Evolutionary conservation across 2,888 invertebrate genomes (phyloP), one percentile per base, ranked within the genome.

Genomic region (Tachina grossa): DNA sequence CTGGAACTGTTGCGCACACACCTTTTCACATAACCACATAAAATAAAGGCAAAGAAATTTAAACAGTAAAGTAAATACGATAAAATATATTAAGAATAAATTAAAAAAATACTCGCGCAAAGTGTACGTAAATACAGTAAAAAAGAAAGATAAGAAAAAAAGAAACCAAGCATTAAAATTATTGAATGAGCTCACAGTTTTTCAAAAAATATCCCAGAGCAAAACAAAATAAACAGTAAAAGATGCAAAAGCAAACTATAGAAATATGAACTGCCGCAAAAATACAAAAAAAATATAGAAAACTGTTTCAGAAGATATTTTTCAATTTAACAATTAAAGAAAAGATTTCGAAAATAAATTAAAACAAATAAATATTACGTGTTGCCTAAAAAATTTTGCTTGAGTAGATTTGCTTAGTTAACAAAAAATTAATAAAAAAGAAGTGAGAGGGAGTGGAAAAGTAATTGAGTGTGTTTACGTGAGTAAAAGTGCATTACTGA

Each of bases 1-100:
- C 75, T 76, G 55, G 83, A 87, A 87, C 87, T 87, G 87, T 87
- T 87, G 87, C 85, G 85, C 85, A 85, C 87, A 87, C 87, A 87
- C 87, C 87, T 84, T 84, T 76, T 79, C 79, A 69, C 65, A 71
- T 66, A 69, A 57, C 14, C 55, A 68, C 63, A 66, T 66, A 65
- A 16, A 57, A 63, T 19, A 47, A 51, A 83, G 9, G 69, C 57
- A 72, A 77, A 78, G 47, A 22, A 41, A 41, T 19, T 41, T 57
- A 61, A 22, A 69, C 13, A 9, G 13, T 53, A 71, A 72, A 79
- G 51, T 59, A 68, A 68, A 78, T 74, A 74, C 22, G 74, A 83
- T 61, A 84, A 79, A 71, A 77, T 57, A 77, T 61, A 69, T 55
- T n/a, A 10, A 31, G 6, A 31, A 31, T 31, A 31, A 31, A 31